A percentile compares a stretch with the other conserved stretches of the same genome.
Conservation (phyloP, 2,888 invertebrate species). For the Mythimna ferrago region DNA sequence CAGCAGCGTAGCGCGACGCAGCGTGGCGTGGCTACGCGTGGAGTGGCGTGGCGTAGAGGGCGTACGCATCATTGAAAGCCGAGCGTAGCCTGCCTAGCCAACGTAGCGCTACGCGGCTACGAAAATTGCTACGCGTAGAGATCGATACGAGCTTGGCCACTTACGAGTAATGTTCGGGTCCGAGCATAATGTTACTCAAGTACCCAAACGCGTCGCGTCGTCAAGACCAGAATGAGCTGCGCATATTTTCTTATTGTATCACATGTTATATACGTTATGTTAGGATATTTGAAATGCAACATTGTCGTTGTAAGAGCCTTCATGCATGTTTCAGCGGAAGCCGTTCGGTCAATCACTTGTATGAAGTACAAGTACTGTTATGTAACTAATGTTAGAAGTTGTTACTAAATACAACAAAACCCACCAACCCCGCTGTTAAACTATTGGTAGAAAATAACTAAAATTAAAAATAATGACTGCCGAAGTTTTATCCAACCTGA, state of each 20-base stretch:
- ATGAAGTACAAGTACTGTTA: neutral
- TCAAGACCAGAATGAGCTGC: neutral
- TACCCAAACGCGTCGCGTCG: constrained; percentile 1
- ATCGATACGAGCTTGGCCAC: constrained; percentile 35
- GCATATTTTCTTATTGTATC: constrained; percentile 5
- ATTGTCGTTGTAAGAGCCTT: neutral
- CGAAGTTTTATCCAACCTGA: neutral
- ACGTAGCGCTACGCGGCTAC: constrained; percentile 36
- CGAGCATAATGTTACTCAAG: constrained; percentile 9
- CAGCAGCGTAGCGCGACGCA: neutral
- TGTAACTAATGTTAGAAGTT: neutral
- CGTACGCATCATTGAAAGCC: neutral
- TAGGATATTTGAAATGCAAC: constrained; percentile 5
- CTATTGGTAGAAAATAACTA: neutral
- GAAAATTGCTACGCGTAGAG: constrained; percentile 38
- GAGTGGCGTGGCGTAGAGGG: neutral
- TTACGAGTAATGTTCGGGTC: constrained; percentile 38
- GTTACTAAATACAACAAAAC: neutral
- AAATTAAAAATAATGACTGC: neutral
- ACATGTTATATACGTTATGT: neutral
- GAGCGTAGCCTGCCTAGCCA: constrained; percentile 16
- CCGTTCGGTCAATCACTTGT: neutral
- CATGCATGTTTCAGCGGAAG: neutral
- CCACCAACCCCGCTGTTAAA: neutral
- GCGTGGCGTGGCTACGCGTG: neutral